These are phyloP conservation scores for Microtus montanus DNA, from an alignment of 2,113 vertebrate genomes.

Conservation along the genomic window DNA sequence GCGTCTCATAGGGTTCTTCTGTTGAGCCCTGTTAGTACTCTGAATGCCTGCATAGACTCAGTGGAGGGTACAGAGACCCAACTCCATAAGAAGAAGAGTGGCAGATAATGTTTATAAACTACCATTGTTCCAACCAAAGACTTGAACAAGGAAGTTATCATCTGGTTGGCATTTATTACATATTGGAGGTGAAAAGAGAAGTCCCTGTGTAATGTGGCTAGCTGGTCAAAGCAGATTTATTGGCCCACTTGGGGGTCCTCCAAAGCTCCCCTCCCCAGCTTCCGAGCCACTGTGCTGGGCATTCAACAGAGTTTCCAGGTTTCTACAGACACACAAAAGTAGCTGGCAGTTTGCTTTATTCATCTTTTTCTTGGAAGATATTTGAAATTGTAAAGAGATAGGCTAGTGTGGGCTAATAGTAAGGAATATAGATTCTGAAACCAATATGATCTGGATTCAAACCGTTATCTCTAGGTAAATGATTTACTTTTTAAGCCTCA, in stretches of 20 bases:
- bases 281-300: neutral
- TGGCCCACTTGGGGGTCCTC: neutral
- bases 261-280: neutral
- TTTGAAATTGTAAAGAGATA: neutral
- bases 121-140: neutral
- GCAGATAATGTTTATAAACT: neutral
- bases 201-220: neutral
- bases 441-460: neutral
- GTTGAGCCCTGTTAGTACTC: no score
- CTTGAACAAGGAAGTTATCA: neutral
- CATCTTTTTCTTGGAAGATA: neutral
- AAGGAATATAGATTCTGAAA: neutral
- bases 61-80: no score
- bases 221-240: neutral
- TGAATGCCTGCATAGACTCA: no score
- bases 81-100: neutral
- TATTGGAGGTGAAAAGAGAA: neutral
- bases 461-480: constrained; percentile 30
- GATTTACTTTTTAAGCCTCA: neutral
- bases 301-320: neutral
- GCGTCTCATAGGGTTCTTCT: no score
- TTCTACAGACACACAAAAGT: neutral
- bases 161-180: neutral
- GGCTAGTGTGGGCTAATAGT: neutral
- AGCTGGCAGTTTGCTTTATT: constrained; percentile 25